Evolutionary conservation across 2,888 invertebrate species (phyloP).

Genomic region (Julus scanicus): DNA sequence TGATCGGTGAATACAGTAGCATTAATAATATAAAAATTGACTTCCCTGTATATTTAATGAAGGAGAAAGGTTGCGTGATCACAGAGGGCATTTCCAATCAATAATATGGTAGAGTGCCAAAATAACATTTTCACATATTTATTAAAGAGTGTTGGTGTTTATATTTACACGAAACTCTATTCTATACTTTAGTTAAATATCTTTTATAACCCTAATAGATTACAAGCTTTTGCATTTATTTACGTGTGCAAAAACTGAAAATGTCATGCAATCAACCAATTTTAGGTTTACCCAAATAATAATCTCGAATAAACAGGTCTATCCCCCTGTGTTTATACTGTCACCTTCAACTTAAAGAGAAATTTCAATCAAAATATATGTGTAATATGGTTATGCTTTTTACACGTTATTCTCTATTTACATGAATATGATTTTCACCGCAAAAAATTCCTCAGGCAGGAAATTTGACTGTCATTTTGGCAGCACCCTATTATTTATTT

Average conservation of each 20-base stretch:
- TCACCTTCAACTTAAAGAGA: background rate
- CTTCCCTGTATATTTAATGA: background rate
- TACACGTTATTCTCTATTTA: background rate
- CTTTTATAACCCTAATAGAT: background rate
- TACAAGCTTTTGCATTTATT: background rate
- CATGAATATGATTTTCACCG: background rate
- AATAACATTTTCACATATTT: background rate
- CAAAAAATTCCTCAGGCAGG: background rate
- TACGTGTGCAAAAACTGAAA: background rate
- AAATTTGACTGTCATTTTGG: background rate
- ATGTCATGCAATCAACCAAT: background rate
- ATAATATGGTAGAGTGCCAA: background rate
- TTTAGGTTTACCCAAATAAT: background rate
- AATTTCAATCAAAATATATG: slow-evolving; percentile 10
- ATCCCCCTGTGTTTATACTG: background rate
- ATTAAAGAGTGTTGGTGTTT: background rate
- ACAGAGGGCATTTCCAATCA: background rate
- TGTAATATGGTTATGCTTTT: background rate
- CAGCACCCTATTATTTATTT: background rate
- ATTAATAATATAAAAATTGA: slow-evolving; percentile 2
- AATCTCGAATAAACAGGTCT: background rate
- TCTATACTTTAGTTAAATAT: background rate
- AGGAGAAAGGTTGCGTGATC: slow-evolving; percentile 12
- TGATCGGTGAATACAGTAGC: background rate
- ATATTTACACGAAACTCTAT: background rate